A percentile compares a stretch with the other conserved stretches of the same genome.
These are phyloP conservation scores for Phyllopteryx taeniolatus DNA, from an alignment of 2,113 vertebrate species.

Conservation along the genomic window DNA sequence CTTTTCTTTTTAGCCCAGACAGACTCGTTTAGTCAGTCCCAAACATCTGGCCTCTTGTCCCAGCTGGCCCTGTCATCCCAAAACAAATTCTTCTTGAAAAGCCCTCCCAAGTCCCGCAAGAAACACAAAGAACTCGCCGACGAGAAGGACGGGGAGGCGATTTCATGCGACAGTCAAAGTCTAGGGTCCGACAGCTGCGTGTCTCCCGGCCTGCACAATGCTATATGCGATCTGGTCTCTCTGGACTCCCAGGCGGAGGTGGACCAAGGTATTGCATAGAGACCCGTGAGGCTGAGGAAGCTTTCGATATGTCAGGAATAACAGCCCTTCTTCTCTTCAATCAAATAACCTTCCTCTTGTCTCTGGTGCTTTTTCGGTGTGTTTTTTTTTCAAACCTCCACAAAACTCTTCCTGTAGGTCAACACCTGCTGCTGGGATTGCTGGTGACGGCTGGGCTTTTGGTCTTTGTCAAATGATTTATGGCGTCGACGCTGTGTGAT, in stretches of 20 bases:
- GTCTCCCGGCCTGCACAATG: conserved; percentile 61
- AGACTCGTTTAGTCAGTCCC: conserved; percentile 72
- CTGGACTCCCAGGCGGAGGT: conserved; percentile 80
- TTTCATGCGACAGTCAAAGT: conserved; percentile 40
- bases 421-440: conserved; percentile 43
- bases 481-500: conserved; percentile 13
- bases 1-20: conserved; percentile 73
- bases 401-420: conserved; percentile 33
- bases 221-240: conserved; percentile 67
- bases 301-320: background rate
- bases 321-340: conserved; percentile 29
- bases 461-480: background rate
- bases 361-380: background rate
- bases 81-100: conserved; percentile 73
- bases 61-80: conserved; percentile 79
- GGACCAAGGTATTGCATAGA: conserved; percentile 79
- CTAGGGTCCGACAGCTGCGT: conserved; percentile 40
- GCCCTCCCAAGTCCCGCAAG: conserved; percentile 66
- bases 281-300: conserved; percentile 5
- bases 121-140: conserved; percentile 45
- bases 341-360: conserved; percentile 31
- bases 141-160: conserved; percentile 35
- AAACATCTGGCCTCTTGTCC: conserved; percentile 81
- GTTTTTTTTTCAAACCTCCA: conserved; percentile 15
- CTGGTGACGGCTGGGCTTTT: conserved; percentile 20